Percentiles rank a stretch among this genome's conserved stretches.
phyloP scores from a whole-genome alignment of 2,113 vertebrate species.

The Poeciliopsis prolifica region DNA sequence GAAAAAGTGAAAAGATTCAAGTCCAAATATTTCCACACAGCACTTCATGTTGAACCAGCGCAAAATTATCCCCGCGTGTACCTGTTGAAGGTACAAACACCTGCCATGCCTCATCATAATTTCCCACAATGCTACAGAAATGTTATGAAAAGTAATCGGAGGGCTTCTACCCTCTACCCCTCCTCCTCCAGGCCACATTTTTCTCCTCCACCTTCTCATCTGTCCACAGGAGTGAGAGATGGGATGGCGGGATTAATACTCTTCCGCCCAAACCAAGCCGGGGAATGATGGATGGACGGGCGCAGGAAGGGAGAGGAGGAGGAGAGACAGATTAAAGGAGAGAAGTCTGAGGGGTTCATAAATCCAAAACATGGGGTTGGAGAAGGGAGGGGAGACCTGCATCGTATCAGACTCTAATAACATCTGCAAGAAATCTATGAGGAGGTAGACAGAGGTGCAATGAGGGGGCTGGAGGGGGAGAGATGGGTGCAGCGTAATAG shows the following conservation, averaged over 20 bases:
- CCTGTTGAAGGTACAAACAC: conserved; percentile 54
- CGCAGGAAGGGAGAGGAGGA: conserved; percentile 74
- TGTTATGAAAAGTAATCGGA: conserved; percentile 79
- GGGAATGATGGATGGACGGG: conserved; percentile 83
- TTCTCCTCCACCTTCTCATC: conserved; percentile 71
- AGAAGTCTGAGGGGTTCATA: conserved; percentile 78
- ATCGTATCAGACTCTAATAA: conserved; percentile 77
- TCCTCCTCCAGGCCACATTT: conserved; percentile 34
- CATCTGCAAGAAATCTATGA: conserved; percentile 78
- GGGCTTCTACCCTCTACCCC: conserved; percentile 51
- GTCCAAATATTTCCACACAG: neutral
- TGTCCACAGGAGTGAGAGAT: conserved; percentile 79
- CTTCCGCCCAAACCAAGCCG: conserved; percentile 76
- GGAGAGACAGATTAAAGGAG: conserved; percentile 78
- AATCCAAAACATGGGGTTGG: conserved; percentile 67
- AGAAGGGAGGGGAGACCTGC: conserved; percentile 64
- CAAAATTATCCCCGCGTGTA: conserved; percentile 26
- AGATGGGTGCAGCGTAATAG: conserved; percentile 64
- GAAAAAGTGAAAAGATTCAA: neutral
- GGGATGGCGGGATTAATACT: conserved; percentile 82
- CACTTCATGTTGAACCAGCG: neutral
- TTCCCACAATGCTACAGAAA: conserved; percentile 60
- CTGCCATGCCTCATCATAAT: conserved; percentile 24
- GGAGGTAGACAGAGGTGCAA: conserved; percentile 43
- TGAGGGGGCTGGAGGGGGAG: conserved; percentile 36